These are phyloP conservation scores for Drosophila parvula DNA, from an alignment of 1,140 invertebrate species.

Conservation along the genomic window DNA sequence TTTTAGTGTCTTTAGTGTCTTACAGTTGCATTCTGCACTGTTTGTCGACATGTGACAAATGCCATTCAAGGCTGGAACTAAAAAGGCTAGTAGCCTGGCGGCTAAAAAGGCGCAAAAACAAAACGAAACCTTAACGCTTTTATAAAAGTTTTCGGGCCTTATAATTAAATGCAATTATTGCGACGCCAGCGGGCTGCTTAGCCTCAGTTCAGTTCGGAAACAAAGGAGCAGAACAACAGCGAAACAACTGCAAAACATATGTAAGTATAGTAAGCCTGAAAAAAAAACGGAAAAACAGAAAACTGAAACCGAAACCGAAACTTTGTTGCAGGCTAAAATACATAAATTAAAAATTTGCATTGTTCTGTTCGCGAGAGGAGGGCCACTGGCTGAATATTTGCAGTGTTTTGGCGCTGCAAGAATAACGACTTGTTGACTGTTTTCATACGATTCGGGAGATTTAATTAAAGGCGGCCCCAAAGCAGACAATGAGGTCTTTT, in stretches of 20 bases:
- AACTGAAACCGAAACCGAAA: slow-evolving; percentile 36
- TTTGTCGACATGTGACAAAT: slow-evolving; percentile 68
- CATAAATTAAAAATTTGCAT: slow-evolving; percentile 84
- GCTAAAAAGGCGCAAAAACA: slow-evolving; percentile 34
- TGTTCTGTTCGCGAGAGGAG: slow-evolving; percentile 69
- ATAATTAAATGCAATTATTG: slow-evolving; percentile 84
- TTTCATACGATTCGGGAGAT: slow-evolving; percentile 82
- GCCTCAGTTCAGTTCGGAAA: slow-evolving; percentile 48
- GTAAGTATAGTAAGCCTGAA: slow-evolving; percentile 62
- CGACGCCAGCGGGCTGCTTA: slow-evolving; percentile 70
- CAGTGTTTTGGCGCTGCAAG: slow-evolving; percentile 48
- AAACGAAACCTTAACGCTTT: slow-evolving; percentile 51
- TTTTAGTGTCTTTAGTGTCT: too few species aligned
- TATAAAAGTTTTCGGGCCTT: slow-evolving; percentile 51
- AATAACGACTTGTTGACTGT: slow-evolving; percentile 82
- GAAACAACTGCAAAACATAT: slow-evolving; percentile 75
- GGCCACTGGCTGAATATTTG: slow-evolving; percentile 35
- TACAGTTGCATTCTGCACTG: slow-evolving; percentile 1
- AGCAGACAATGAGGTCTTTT: slow-evolving; percentile 78
- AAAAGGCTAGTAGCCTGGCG: slow-evolving; percentile 53
- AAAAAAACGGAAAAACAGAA: too few species aligned
- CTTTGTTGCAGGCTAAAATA: slow-evolving; percentile 75
- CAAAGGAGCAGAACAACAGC: slow-evolving; percentile 58
- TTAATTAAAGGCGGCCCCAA: slow-evolving; percentile 79
- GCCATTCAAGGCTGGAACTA: slow-evolving; percentile 55